Evolutionary conservation across 2,888 invertebrate species (phyloP), one percentile per base, ranked within the genome.

Genomic region (Drosophila robusta): DNA sequence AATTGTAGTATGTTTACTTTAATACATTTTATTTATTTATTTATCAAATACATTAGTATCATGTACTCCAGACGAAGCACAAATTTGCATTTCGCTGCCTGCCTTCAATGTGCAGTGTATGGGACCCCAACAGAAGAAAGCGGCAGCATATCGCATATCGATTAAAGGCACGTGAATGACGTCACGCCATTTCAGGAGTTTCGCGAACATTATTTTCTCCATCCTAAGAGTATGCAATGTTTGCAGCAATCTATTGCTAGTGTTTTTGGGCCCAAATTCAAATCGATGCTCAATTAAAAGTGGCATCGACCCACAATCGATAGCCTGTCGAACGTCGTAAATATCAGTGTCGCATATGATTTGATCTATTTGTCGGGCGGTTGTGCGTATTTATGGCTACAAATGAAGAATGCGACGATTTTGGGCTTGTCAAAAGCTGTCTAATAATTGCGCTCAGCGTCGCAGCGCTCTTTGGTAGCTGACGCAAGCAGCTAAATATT

Each of bases 401-500:
- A 71, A 71, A 64, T 54, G 44, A 49, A 26, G 52, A 52, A 50
- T 46, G 41, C 14, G 52, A 34, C 34, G 41, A 39, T 50, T 38
- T 46, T 24, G 70, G 70, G 72, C 71, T 70, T 71, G 70, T 65
- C 67, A 36, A 11, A 12, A 29, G 34, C 45, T 63, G 64, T 64
- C 72, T 58, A 65, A 72, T 72, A 60, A 72, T 58, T 58, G 65
- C 47, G 65, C n/a, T 32, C 42, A 18, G 18, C 36, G 3, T 14
- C 46, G 16, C 24, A n/a, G 29, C 18, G 38, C 32, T 62, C 38
- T 54, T 55, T 41, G 38, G 36, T 29, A 51, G 70, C 74, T 83
- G 89, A 88, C 89, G 87, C 70, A 88, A 86, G 55, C 70, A 41
- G 46, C 32, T 60, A 88, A 77, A 70, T 80, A 86, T 74, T 47